phyloP scores from a whole-genome alignment of 2,113 vertebrate species.

The Periophthalmus modestus region DNA sequence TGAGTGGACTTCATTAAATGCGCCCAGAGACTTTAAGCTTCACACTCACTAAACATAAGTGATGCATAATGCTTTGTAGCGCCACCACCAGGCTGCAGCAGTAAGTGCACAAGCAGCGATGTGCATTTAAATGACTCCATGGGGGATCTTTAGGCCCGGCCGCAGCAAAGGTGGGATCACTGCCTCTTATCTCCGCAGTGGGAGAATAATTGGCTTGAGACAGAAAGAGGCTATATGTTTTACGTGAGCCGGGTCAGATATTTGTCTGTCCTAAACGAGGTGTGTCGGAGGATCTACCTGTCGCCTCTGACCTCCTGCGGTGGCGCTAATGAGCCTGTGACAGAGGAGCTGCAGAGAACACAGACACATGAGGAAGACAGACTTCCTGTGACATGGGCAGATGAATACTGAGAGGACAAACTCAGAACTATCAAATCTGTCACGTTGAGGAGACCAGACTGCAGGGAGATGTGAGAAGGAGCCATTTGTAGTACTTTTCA shows the following conservation, averaged over 20 bases:
- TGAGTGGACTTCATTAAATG: constrained; percentile 62
- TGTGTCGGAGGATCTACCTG: constrained; percentile 63
- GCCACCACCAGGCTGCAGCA: constrained; percentile 33
- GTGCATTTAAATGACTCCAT: constrained; percentile 53
- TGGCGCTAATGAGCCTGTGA: constrained; percentile 59
- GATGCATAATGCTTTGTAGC: constrained; percentile 29
- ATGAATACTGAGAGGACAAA: constrained; percentile 21
- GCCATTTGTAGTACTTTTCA: neutral
- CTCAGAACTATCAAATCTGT: constrained; percentile 21
- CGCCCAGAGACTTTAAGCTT: constrained; percentile 57
- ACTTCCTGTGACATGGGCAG: constrained; percentile 1
- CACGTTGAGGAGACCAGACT: neutral
- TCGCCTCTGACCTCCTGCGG: constrained; percentile 48
- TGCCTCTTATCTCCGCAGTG: constrained; percentile 32
- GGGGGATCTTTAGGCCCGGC: constrained; percentile 44
- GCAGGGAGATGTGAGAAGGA: neutral
- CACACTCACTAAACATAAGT: constrained; percentile 56
- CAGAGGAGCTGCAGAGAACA: constrained; percentile 25
- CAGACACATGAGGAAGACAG: constrained; percentile 7
- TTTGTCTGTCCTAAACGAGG: constrained; percentile 68
- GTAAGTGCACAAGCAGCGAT: constrained; percentile 60
- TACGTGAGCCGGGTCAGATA: constrained; percentile 49
- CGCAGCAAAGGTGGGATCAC: constrained; percentile 13
- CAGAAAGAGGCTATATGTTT: constrained; percentile 48
- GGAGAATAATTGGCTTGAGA: constrained; percentile 67